Percentiles rank a stretch among this genome's conserved stretches.
These are phyloP conservation scores for Seriola quinqueradiata DNA, from an alignment of 2,113 vertebrate genomes.

Conservation along the genomic window DNA sequence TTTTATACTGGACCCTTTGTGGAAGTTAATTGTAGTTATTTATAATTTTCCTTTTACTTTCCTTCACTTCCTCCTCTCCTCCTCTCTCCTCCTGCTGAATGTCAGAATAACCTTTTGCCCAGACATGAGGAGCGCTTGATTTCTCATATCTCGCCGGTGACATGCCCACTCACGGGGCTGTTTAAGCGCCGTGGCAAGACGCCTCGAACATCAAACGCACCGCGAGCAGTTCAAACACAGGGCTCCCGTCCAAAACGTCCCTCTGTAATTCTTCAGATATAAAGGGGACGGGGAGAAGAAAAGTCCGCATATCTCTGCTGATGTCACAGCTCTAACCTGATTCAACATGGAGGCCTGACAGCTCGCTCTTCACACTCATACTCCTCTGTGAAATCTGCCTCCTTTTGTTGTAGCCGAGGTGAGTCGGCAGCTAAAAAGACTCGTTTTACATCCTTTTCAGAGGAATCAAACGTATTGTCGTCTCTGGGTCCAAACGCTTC, in stretches of 20 bases:
- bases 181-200: conserved; percentile 13
- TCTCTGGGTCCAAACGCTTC: background rate
- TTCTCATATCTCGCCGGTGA: conserved; percentile 52
- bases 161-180: conserved; percentile 45
- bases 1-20: too few species aligned
- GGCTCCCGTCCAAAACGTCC: conserved; percentile 14
- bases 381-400: background rate
- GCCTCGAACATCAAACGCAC: conserved; percentile 47
- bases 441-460: background rate
- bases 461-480: background rate
- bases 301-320: conserved; percentile 28
- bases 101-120: conserved; percentile 51
- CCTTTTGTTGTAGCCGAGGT: background rate
- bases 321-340: conserved; percentile 25
- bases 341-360: background rate
- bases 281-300: background rate
- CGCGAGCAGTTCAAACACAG: conserved; percentile 32
- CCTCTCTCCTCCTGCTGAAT: conserved; percentile 56
- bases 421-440: background rate
- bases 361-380: too few species aligned
- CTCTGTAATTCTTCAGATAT: conserved; percentile 16
- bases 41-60: background rate
- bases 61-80: conserved; percentile 25
- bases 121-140: conserved; percentile 69
- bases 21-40: too few species aligned